Evolutionary conservation across 1,140 invertebrate species (phyloP), one percentile per base, ranked within the genome.

Genomic region (Temnothorax curvispinosus): DNA sequence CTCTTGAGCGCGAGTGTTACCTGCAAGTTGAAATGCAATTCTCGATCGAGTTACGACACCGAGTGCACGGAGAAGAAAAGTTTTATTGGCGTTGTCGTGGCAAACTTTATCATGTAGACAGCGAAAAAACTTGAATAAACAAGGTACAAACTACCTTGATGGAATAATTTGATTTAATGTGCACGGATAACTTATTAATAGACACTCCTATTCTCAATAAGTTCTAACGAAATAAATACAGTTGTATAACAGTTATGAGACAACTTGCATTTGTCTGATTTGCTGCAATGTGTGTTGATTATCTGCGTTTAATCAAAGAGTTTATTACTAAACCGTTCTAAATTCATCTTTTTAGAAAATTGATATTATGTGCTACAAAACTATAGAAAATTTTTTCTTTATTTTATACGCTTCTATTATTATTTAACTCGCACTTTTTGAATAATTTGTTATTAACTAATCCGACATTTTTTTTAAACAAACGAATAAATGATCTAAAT

Each of bases 1-100:
- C 41, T 93, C 91, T 56, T 91, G 88, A 54, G 44, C 62, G 18
- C 65, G 8, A 52, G 88, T 72, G n/a, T 87, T 78, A 87, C 86
- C 93, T 93, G 58, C 44, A 67, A 47, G 35, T 35, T 32, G 27
- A 75, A 60, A 38, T 13, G 3, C 18, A 5, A n/a, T 27, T 44
- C 18, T 6, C 38, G 54, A 50, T 60, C 21, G n/a, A 56, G 50
- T 56, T 56, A 21, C 62, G 27, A n/a, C 13, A 13, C 8, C n/a
- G 27, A 38, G 5, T 18, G 41, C 50, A 15, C 50, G 50, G 11
- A 50, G 52, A 54, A 7, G 52, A 54, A n/a, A 47, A 64, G 21
- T 62, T 32, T 47, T 35, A 5, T 21, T 15, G 27, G 7, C 27
- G 27, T 18, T 47, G 35, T 69, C 41, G 21, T n/a, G 13, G 5